Evolutionary conservation across 2,113 vertebrate genomes (phyloP).

Genomic region (Macquaria ambigua): DNA sequence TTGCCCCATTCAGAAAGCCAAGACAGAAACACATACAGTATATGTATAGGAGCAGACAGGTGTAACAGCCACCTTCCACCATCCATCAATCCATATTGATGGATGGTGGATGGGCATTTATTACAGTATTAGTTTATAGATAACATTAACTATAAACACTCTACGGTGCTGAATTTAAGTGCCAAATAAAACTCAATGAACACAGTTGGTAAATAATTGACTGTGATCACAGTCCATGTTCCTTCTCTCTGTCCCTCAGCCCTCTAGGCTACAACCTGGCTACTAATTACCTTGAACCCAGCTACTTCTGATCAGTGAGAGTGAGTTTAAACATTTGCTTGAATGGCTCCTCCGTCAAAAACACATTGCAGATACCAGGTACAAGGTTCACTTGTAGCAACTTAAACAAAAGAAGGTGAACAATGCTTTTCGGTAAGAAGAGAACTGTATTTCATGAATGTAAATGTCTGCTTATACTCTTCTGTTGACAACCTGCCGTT

Average conservation of each 20-base stretch:
- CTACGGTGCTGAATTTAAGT: background rate
- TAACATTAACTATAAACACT: background rate
- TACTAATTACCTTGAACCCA: conserved; percentile 50
- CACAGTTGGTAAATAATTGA: conserved; percentile 58
- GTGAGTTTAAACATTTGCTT: conserved; percentile 65
- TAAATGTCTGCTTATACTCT: background rate
- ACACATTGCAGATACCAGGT: background rate
- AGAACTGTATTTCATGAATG: background rate
- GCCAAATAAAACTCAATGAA: conserved; percentile 22
- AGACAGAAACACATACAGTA: background rate
- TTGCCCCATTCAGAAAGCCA: background rate
- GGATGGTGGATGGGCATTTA: too few relatives aligned
- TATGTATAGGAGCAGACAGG: background rate
- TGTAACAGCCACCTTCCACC: background rate
- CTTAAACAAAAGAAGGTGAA: background rate
- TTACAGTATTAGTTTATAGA: background rate
- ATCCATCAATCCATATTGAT: background rate
- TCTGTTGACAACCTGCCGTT: background rate
- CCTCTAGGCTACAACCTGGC: conserved; percentile 6
- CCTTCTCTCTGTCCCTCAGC: background rate
- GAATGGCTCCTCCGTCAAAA: conserved; percentile 11
- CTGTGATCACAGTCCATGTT: conserved; percentile 27
- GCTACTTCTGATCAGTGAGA: conserved; percentile 13
- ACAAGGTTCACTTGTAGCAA: conserved; percentile 17
- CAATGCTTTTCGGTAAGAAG: background rate